phyloP scores from a whole-genome alignment of 2,888 invertebrate species.

The Biston betularia region DNA sequence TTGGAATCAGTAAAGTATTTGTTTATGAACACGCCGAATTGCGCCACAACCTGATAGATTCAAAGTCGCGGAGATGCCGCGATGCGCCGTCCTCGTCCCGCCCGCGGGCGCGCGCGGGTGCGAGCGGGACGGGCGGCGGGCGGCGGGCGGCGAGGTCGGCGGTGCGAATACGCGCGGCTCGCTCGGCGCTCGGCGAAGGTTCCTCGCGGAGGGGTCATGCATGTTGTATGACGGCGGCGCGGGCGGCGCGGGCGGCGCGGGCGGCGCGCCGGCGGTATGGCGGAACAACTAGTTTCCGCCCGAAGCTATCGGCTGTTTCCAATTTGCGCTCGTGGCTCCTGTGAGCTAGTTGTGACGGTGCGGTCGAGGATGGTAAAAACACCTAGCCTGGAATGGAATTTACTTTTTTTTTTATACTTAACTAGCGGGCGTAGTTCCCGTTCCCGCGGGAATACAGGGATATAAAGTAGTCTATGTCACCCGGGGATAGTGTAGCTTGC shows the following conservation, averaged over 20 bases:
- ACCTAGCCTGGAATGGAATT: too few relatives aligned
- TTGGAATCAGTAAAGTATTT: too few relatives aligned
- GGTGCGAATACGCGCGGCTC: constrained; percentile 8
- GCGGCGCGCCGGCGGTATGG: neutral
- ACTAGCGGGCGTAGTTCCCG: too few relatives aligned
- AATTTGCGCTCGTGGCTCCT: neutral
- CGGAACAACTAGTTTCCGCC: neutral
- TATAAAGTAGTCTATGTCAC: too few relatives aligned
- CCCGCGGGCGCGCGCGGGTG: neutral
- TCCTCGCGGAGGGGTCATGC: neutral
- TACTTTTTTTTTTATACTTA: too few relatives aligned
- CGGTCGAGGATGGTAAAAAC: too few relatives aligned
- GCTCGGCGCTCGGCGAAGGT: constrained; percentile 11
- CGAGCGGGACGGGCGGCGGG: neutral
- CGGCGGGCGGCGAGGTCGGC: too few relatives aligned
- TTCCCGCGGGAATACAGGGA: too few relatives aligned
- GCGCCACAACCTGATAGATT: neutral
- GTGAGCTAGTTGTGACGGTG: neutral
- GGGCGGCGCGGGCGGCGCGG: neutral
- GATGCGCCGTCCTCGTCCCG: neutral
- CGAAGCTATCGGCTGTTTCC: neutral
- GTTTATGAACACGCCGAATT: too few relatives aligned
- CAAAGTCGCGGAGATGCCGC: neutral
- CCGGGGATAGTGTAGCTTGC: too few relatives aligned
- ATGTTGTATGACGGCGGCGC: neutral